These are phyloP conservation scores for Dryobotodes eremita DNA, from an alignment of 2,888 invertebrate species.

Conservation along the genomic window DNA sequence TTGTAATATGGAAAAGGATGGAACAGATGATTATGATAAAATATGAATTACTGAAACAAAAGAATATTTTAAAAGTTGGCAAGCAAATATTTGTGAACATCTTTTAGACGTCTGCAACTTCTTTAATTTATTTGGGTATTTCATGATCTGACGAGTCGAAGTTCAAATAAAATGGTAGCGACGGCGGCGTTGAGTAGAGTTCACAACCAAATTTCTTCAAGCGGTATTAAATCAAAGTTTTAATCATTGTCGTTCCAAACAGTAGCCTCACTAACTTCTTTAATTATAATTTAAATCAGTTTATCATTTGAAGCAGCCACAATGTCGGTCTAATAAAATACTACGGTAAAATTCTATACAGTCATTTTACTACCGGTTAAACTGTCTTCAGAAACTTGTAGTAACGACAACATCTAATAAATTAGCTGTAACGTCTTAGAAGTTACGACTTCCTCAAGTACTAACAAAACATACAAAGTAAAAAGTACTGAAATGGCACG, in stretches of 20 bases:
- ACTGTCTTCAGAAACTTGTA: constrained; percentile 20
- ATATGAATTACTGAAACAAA: not conserved
- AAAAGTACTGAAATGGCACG: constrained; percentile 49
- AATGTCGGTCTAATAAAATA: constrained; percentile 23
- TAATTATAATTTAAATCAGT: constrained; percentile 26
- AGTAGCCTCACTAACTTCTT: not conserved
- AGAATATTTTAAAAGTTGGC: not conserved
- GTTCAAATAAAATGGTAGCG: not conserved
- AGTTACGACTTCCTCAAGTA: constrained; percentile 46
- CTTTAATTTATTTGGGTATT: not conserved
- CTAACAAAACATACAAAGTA: constrained; percentile 39
- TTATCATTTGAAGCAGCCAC: constrained; percentile 23
- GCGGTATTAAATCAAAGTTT: not conserved
- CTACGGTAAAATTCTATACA: constrained; percentile 15
- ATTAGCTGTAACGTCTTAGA: constrained; percentile 38
- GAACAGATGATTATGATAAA: not conserved
- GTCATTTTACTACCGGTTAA: constrained; percentile 19
- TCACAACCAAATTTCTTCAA: not conserved
- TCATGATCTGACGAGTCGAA: not conserved
- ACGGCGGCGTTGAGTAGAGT: not conserved
- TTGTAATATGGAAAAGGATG: not conserved
- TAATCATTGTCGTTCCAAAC: not conserved
- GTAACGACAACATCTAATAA: constrained; percentile 30
- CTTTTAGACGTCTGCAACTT: not conserved
- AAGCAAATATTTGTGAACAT: not conserved